Conservation (phyloP, 2,888 invertebrate genomes). For the Smittia aterrima region DNA sequence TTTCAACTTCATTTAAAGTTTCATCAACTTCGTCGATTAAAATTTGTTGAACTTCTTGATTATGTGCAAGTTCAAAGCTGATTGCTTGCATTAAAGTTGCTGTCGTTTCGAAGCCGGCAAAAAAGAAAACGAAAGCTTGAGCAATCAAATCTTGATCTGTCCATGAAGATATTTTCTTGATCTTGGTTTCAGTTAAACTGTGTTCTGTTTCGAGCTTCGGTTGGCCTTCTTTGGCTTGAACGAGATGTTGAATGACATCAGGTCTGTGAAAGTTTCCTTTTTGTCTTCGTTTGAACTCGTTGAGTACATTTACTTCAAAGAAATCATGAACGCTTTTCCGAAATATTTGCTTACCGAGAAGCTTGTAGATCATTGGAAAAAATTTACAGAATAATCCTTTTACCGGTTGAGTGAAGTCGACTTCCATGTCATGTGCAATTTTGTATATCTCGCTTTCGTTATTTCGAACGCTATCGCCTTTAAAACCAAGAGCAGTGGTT, state of each 20-base stretch:
- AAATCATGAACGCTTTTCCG: conserved; percentile 41
- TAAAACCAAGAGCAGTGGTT: not conserved
- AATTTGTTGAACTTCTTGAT: conserved; percentile 59
- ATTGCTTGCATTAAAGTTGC: conserved; percentile 56
- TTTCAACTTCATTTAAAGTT: conserved; percentile 51
- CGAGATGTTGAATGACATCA: conserved; percentile 45
- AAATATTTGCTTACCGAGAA: not conserved
- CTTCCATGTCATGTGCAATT: not conserved
- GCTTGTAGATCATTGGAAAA: not conserved
- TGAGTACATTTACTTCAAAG: conserved; percentile 43
- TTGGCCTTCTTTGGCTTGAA: conserved; percentile 44
- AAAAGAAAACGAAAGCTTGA: conserved; percentile 55
- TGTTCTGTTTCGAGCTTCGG: conserved; percentile 35
- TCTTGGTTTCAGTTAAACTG: conserved; percentile 4
- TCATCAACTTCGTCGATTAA: conserved; percentile 59
- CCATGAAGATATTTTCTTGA: conserved; percentile 8
- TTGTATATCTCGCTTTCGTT: not conserved
- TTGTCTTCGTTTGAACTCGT: conserved; percentile 43
- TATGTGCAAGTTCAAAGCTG: conserved; percentile 59
- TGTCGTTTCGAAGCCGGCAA: conserved; percentile 59
- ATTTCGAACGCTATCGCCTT: not conserved
- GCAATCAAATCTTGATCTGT: conserved; percentile 16
- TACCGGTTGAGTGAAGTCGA: not conserved
- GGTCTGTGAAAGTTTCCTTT: conserved; percentile 44
- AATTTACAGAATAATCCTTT: not conserved